Base-by-base conservation (phyloP, 2,888 invertebrate genomes). In the Trypoxylon attenuatum region DNA sequence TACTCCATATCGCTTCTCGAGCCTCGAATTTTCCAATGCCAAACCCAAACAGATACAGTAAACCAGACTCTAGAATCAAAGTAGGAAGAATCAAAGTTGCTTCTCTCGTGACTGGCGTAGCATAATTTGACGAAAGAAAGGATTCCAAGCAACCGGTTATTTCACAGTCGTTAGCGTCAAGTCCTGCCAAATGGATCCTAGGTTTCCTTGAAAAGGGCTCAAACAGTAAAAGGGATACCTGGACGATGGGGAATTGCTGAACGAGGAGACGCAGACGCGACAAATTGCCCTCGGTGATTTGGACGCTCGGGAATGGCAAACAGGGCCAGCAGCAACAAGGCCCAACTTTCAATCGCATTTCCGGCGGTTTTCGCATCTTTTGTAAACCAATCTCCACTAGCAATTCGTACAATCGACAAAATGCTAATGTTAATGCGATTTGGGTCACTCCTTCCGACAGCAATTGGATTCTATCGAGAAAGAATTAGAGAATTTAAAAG, bases 301-400 rank as follows among this genome's bases (percentile, higher is more conserved):
- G 71, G 57, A 82, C 78, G 38, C 51, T 69, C 19, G 87, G 85
- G 69, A 85, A 82, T 62, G 93, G 93, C 58, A 93, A 82, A 71
- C 88, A 88, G 0, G 93, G 93, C 91, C 91, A 93, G 80, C 93
- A 94, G 83, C 94, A 94, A 82, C 93, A 93, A 1, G 94, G 94
- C 21, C 90, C 89, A 5, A 92, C 91, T 79, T 90, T 88, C 10
- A 91, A 89, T 82, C 90, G 90, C 77, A 93, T 84, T 5, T 88
- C 86, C 66, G 89, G 88, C 1, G 91, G 90, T 77, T 90, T 82
- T 61, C 80, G 90, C 1, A 91, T 88, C 63, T 73, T 79, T 64
- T 83, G 81, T 19, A 75, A 72, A 16, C 85, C 85, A 47, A 85
- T 63, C 3, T 91, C 90, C 23, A 93, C 88, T 73, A 93, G 88